phyloP scores from a whole-genome alignment of 2,888 invertebrate genomes.

The Sericinus montela region DNA sequence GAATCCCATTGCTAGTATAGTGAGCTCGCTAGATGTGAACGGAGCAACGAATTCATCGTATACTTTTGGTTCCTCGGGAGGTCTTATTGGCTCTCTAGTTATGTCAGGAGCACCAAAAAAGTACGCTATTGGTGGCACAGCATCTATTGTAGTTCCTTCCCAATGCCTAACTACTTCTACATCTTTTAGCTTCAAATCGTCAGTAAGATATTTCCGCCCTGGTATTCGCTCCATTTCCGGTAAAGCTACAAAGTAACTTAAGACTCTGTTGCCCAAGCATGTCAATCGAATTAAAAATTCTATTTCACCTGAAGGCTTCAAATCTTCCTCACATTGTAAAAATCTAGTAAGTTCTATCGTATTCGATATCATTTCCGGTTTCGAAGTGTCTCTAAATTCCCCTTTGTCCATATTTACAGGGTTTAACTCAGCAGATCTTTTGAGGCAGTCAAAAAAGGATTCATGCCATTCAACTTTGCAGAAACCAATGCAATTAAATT shows the following conservation, averaged over 20 bases:
- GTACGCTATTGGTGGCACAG: constrained; percentile 62
- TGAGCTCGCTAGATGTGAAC: constrained; percentile 57
- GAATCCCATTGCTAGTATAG: constrained; percentile 71
- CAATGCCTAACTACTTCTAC: constrained; percentile 69
- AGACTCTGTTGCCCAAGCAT: constrained; percentile 60
- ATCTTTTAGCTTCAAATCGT: constrained; percentile 64
- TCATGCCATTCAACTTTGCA: constrained; percentile 61
- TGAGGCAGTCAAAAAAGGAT: constrained; percentile 55
- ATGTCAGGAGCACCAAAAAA: constrained; percentile 69
- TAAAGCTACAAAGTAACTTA: constrained; percentile 58
- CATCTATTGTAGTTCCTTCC: constrained; percentile 64
- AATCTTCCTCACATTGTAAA: constrained; percentile 66
- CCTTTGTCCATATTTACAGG: constrained; percentile 62
- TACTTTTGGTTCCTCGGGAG: constrained; percentile 42
- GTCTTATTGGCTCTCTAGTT: constrained; percentile 52
- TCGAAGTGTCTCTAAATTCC: constrained; percentile 55
- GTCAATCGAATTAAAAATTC: constrained; percentile 58
- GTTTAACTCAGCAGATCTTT: constrained; percentile 51
- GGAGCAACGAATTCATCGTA: constrained; percentile 67
- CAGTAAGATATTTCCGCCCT: constrained; percentile 61
- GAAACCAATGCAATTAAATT: constrained; percentile 52
- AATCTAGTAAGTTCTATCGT: constrained; percentile 56
- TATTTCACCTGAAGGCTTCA: constrained; percentile 64
- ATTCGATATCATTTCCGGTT: constrained; percentile 58
- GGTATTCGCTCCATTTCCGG: constrained; percentile 72